Evolutionary conservation across 2,113 vertebrate genomes (phyloP).

Genomic region (Caracal caracal): DNA sequence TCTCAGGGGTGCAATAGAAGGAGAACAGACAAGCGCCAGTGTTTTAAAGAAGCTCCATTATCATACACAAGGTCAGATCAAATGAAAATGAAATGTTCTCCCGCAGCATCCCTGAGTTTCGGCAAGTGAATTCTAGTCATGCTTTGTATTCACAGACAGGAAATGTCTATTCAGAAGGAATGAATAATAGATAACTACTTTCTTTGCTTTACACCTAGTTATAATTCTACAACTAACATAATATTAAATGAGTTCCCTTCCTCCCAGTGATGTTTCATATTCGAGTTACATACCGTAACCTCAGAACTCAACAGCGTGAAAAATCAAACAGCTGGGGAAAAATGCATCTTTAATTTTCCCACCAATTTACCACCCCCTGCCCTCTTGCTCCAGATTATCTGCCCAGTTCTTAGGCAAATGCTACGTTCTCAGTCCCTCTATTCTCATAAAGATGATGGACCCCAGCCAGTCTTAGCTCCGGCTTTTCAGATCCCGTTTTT

Average conservation of each 20-base stretch:
- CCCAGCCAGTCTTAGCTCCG: slow-evolving; percentile 39
- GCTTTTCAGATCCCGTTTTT: slow-evolving; percentile 61
- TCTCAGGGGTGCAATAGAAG: slow-evolving; percentile 44
- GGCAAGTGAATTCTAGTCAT: slow-evolving; percentile 73
- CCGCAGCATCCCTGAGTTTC: slow-evolving; percentile 44
- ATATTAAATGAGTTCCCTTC: slow-evolving; percentile 73
- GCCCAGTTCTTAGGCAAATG: slow-evolving; percentile 61
- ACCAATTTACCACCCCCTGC: slow-evolving; percentile 60
- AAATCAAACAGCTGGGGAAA: slow-evolving; percentile 75
- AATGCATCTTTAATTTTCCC: slow-evolving; percentile 75
- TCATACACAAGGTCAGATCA: slow-evolving; percentile 73
- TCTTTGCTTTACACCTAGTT: slow-evolving; percentile 82
- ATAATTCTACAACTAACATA: slow-evolving; percentile 79
- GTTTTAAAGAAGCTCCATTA: slow-evolving; percentile 65
- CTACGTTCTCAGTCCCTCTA: slow-evolving; percentile 40
- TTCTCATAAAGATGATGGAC: slow-evolving; percentile 52
- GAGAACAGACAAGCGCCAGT: slow-evolving; percentile 43
- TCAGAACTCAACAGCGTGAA: slow-evolving; percentile 71
- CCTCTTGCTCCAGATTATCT: slow-evolving; percentile 62
- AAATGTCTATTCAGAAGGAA: slow-evolving; percentile 75
- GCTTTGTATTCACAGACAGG: slow-evolving; percentile 78
- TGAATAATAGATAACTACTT: slow-evolving; percentile 82
- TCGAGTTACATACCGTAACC: slow-evolving; percentile 62
- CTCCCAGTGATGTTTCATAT: slow-evolving; percentile 67
- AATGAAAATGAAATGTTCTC: slow-evolving; percentile 71